Evolutionary conservation across 2,797 vertebrate genomes (phyloP).

Genomic region (Champsocephalus esox): DNA sequence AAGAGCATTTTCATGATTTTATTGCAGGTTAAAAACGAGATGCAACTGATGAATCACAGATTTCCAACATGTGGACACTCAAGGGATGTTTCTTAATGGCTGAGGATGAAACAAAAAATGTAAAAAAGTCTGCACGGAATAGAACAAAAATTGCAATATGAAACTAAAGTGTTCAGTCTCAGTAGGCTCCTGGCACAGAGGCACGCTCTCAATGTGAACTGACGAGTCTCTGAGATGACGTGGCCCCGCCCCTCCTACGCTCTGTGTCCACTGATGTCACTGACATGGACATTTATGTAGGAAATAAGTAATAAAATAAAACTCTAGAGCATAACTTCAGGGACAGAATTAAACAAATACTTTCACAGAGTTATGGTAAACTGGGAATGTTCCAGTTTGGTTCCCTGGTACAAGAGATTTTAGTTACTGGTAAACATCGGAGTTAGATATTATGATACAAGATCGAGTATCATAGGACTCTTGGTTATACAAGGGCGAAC

Average conservation of each 20-base stretch:
- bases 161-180: constrained; percentile 19
- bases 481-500: background rate
- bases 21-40: background rate
- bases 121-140: constrained; percentile 32
- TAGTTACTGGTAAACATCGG: background rate
- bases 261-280: constrained; percentile 62
- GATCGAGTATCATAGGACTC: background rate
- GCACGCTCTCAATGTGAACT: constrained; percentile 29
- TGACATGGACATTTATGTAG: constrained; percentile 57
- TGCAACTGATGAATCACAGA: background rate
- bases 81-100: constrained; percentile 15
- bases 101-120: constrained; percentile 30
- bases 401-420: background rate
- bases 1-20: constrained; percentile 6
- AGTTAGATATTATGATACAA: background rate
- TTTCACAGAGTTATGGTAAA: constrained; percentile 45
- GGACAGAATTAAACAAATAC: constrained; percentile 47
- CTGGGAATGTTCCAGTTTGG: constrained; percentile 4
- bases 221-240: constrained; percentile 16
- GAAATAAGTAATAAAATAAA: constrained; percentile 68
- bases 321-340: constrained; percentile 49
- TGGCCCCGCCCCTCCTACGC: background rate
- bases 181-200: constrained; percentile 36
- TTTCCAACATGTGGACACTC: constrained; percentile 23
- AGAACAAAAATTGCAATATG: constrained; percentile 15